Evolutionary conservation across 2,888 invertebrate species (phyloP).

Genomic region (Melieria omissa): DNA sequence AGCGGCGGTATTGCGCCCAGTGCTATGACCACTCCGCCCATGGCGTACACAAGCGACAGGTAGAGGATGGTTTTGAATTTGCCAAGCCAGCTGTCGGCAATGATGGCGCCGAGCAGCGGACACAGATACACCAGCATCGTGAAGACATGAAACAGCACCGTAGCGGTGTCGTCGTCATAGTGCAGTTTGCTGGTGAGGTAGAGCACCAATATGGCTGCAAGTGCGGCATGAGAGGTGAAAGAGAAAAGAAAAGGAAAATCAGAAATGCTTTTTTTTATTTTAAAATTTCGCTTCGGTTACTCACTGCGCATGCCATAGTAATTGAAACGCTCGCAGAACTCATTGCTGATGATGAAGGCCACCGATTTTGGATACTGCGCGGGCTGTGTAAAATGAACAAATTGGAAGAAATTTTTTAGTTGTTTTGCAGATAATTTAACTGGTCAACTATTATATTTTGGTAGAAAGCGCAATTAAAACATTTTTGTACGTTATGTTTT

Average conservation of each 20-base stretch:
- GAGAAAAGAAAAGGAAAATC: conserved; percentile 30
- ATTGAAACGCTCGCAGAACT: conserved; percentile 97
- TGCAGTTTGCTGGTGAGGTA: conserved; percentile 85
- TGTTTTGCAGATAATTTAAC: neutral
- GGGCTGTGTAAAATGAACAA: conserved; percentile 40
- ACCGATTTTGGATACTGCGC: conserved; percentile 86
- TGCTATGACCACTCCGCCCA: conserved; percentile 84
- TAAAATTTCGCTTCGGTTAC: conserved; percentile 52
- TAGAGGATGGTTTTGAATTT: conserved; percentile 87
- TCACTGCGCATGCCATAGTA: conserved; percentile 97
- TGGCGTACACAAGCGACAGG: conserved; percentile 86
- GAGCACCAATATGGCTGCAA: conserved; percentile 88
- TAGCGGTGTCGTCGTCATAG: conserved; percentile 79
- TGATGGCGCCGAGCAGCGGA: conserved; percentile 83
- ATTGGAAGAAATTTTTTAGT: neutral
- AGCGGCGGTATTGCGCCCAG: conserved; percentile 74
- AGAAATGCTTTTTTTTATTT: conserved; percentile 8
- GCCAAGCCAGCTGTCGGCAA: conserved; percentile 93
- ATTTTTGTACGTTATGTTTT: neutral
- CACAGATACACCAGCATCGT: conserved; percentile 80
- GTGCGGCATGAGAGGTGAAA: conserved; percentile 11
- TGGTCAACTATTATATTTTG: neutral
- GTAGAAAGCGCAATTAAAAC: neutral
- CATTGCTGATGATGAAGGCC: conserved; percentile 94
- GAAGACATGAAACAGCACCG: conserved; percentile 89